phyloP scores from a whole-genome alignment of 2,888 invertebrate species.

The Hololepta plana region DNA sequence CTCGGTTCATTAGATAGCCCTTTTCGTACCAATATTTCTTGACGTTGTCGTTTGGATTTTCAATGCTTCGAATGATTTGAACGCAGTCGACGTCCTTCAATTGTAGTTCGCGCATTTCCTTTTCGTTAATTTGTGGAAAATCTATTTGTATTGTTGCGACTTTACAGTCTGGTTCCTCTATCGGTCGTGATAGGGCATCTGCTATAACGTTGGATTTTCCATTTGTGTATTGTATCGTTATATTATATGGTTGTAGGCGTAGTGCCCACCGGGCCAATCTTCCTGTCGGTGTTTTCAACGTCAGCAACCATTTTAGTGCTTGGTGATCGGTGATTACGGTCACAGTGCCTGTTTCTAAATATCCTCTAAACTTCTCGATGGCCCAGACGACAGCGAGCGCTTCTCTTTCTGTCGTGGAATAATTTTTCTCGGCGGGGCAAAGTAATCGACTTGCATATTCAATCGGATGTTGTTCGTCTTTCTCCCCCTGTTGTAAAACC shows the following conservation, averaged over 20 bases:
- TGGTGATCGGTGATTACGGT: slow-evolving; percentile 24
- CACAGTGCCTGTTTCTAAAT: slow-evolving; percentile 19
- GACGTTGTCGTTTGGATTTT: slow-evolving; percentile 5
- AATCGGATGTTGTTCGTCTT: slow-evolving; percentile 8
- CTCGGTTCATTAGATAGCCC: slow-evolving; percentile 8
- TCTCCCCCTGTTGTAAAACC: slow-evolving; percentile 9
- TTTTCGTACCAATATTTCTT: slow-evolving; percentile 7
- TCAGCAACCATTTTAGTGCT: slow-evolving; percentile 25
- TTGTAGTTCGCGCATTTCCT: slow-evolving; percentile 12
- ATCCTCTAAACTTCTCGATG: slow-evolving; percentile 20
- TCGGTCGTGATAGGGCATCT: slow-evolving; percentile 7
- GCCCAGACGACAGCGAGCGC: slow-evolving; percentile 15
- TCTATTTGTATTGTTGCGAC: too few species aligned
- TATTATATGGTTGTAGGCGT: slow-evolving; percentile 18
- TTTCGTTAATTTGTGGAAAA: slow-evolving; percentile 14
- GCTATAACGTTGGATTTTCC: slow-evolving; percentile 14
- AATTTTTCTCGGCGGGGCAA: slow-evolving; percentile 12
- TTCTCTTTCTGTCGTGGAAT: slow-evolving; percentile 19
- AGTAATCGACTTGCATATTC: slow-evolving; percentile 9
- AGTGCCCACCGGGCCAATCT: slow-evolving; percentile 25
- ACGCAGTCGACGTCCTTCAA: slow-evolving; percentile 9
- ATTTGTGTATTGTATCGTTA: slow-evolving; percentile 19
- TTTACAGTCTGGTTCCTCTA: not conserved
- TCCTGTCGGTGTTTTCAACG: slow-evolving; percentile 21
- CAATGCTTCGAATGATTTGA: slow-evolving; percentile 9